phyloP scores from a whole-genome alignment of 2,888 invertebrate species.

The Meiosimyza decipiens region DNA sequence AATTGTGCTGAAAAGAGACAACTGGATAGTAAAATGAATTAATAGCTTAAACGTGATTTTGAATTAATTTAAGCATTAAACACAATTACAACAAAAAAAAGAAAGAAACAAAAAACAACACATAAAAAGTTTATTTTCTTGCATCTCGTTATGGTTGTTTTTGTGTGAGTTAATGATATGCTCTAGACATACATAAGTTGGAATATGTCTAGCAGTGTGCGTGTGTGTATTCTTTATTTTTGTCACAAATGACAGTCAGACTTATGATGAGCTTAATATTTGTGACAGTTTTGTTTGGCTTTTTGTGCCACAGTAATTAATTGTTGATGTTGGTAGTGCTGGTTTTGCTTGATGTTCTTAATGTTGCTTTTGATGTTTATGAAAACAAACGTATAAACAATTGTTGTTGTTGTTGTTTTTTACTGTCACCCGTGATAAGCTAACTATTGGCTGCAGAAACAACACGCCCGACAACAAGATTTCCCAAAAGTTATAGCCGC shows the following conservation, averaged over 20 bases:
- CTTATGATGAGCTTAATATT: not conserved
- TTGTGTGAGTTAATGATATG: not conserved
- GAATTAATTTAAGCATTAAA: constrained; percentile 37
- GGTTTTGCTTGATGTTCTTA: too few relatives aligned
- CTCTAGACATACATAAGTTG: not conserved
- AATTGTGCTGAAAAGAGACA: not conserved
- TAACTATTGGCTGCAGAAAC: too few relatives aligned
- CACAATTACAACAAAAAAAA: constrained; percentile 11
- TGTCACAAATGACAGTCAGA: not conserved
- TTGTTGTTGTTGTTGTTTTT: too few relatives aligned
- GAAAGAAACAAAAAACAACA: constrained; percentile 8
- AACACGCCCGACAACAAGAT: too few relatives aligned
- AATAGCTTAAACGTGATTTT: constrained; percentile 39
- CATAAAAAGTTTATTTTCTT: constrained; percentile 8
- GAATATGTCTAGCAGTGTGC: not conserved
- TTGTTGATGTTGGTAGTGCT: constrained; percentile 2
- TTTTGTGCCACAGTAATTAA: constrained; percentile 10
- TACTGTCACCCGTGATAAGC: too few relatives aligned
- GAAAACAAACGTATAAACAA: too few relatives aligned
- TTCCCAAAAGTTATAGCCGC: too few relatives aligned
- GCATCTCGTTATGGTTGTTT: constrained; percentile 10
- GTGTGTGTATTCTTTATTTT: not conserved
- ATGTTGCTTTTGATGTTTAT: too few relatives aligned
- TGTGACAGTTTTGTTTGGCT: constrained; percentile 1
- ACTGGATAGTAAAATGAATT: constrained; percentile 22